Percentiles rank a stretch among this genome's conserved stretches.
Conservation (phyloP, 2,113 vertebrate genomes). For the Oryzias woworae region DNA sequence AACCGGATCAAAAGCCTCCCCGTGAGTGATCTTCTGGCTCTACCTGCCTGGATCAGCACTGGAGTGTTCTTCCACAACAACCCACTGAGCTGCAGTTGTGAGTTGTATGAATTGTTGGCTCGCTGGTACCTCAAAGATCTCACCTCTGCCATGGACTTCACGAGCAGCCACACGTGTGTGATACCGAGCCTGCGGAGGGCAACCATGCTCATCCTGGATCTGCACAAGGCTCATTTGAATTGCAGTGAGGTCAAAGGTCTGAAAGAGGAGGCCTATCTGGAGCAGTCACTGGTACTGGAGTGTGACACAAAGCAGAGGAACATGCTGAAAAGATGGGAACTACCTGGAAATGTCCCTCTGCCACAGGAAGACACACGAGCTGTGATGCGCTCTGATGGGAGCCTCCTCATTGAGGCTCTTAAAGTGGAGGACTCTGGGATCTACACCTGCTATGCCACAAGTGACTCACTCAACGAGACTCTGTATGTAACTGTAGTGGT, state of each 20-base stretch:
- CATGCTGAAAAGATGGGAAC: slow-evolving; percentile 83
- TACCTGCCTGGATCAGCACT: slow-evolving; percentile 90
- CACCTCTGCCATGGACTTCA: slow-evolving; percentile 85
- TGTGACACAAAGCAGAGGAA: slow-evolving; percentile 86
- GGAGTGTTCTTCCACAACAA: slow-evolving; percentile 94
- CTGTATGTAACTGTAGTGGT: slow-evolving; percentile 88
- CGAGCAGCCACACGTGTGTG: slow-evolving; percentile 80
- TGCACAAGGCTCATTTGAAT: slow-evolving; percentile 81
- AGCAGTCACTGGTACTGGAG: slow-evolving; percentile 80
- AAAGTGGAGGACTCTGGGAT: slow-evolving; percentile 83
- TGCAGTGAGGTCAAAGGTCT: slow-evolving; percentile 85
- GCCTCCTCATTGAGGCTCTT: slow-evolving; percentile 79
- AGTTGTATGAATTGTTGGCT: slow-evolving; percentile 83
- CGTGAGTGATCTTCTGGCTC: slow-evolving; percentile 77
- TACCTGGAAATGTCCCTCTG: slow-evolving; percentile 80
- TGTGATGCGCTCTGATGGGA: slow-evolving; percentile 72
- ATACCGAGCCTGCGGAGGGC: slow-evolving; percentile 51
- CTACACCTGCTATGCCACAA: slow-evolving; percentile 88
- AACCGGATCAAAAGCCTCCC: slow-evolving; percentile 86
- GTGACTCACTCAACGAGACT: slow-evolving; percentile 89
- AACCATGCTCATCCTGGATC: slow-evolving; percentile 68
- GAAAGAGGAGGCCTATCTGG: slow-evolving; percentile 81
- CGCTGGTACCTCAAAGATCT: slow-evolving; percentile 83
- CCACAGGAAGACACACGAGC: slow-evolving; percentile 69
- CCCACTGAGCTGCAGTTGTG: slow-evolving; percentile 84